Base-by-base conservation (phyloP, 2,888 invertebrate species). In the Epinotia ramella region DNA sequence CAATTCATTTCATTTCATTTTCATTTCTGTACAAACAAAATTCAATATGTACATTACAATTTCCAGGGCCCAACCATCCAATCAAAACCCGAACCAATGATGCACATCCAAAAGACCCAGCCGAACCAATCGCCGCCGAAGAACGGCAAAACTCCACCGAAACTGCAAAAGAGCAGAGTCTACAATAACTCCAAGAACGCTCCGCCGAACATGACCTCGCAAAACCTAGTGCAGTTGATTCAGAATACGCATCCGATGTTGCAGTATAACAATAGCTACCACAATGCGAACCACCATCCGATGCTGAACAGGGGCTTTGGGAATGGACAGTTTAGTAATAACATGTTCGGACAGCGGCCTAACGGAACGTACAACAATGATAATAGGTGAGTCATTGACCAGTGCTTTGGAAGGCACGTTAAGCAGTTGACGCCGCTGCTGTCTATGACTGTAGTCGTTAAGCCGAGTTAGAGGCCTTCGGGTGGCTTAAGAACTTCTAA, bases 211-310 rank as follows among this genome's bases (percentile, higher is more conserved):
- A 67, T 88, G 77, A 87, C 88, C 0, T 91, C 93, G 0, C 91
- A 93, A 77, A 93, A 91, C 70, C 74, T 95, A 40, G 94, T 94
- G 0, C 94, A 94, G 62, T 62, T 92, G 0, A 91, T 95, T 24
- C 94, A 94, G 80, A 92, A 90, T 64, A 93, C 94, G 0, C 94
- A 95, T 79, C 94, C 94, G 0, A 93, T 94, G 91, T 64, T 94
- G 69, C 91, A 93, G 40, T 87, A 86, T 13, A 89, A 89, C 40
- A 91, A 88, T 75, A 91, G 91, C 73, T 91, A 85, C 60, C 92
- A 93, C 20, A 94, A 94, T n/a, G 93, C 92, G 0, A 92, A 84
- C 9, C 93, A 94, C 72, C 93, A 94, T 64, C 92, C 94, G 0
- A 89, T 94, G 88, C 78, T 94, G 80, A 91, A 83, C 69, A 73